These are phyloP conservation scores for Apaloderma vittatum DNA, from an alignment of 2,113 vertebrate species.

Conservation along the genomic window DNA sequence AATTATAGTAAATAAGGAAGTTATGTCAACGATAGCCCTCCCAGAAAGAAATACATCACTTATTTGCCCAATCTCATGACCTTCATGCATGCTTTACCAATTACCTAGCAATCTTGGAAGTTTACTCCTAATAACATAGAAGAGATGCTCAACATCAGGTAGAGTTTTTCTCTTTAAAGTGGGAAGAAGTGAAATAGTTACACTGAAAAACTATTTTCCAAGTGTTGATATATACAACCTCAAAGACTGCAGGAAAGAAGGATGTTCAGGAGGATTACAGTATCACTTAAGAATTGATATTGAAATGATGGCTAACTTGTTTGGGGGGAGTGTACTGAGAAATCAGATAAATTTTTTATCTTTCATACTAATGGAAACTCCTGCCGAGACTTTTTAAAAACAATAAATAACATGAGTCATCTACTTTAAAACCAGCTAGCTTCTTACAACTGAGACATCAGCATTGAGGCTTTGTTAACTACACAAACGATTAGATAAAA, in stretches of 20 bases:
- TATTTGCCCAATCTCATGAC: neutral
- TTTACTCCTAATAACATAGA: neutral
- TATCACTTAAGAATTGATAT: neutral
- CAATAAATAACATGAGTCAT: neutral
- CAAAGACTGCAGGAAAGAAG: neutral
- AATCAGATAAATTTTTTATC: neutral
- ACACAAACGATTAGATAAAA: neutral
- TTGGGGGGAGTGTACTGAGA: neutral
- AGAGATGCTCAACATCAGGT: neutral
- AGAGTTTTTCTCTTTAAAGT: neutral
- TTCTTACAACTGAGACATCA: neutral
- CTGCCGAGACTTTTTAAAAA: neutral
- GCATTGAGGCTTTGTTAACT: neutral
- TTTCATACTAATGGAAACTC: neutral
- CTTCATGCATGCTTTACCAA: neutral
- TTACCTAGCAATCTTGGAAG: neutral
- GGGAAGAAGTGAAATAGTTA: neutral
- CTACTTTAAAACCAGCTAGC: neutral
- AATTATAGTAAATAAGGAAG: slow-evolving; percentile 29
- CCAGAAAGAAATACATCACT: neutral
- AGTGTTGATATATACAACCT: neutral
- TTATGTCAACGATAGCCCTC: neutral
- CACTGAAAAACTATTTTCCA: neutral
- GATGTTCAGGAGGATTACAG: neutral
- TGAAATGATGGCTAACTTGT: neutral